These are phyloP conservation scores for Sebastes fasciatus DNA, from an alignment of 2,113 vertebrate genomes.

Conservation along the genomic window DNA sequence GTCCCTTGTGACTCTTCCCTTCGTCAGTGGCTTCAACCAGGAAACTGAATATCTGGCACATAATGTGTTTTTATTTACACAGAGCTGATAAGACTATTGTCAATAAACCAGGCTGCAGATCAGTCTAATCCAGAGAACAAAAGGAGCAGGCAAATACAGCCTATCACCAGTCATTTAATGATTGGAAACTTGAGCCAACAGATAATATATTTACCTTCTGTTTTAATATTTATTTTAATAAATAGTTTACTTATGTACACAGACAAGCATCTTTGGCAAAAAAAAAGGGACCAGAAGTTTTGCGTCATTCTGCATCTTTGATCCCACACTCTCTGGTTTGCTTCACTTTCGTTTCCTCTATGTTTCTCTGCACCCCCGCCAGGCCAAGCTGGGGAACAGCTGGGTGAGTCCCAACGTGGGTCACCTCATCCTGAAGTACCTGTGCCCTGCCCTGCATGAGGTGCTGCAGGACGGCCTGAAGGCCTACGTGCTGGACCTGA, in stretches of 20 bases:
- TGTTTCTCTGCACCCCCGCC: conserved; percentile 9
- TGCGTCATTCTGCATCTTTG: neutral
- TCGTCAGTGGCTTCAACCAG: neutral
- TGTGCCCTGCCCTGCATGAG: conserved; percentile 93
- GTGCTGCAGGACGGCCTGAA: conserved; percentile 94
- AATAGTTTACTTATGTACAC: neutral
- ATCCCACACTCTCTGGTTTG: neutral
- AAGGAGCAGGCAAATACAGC: neutral
- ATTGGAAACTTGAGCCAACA: neutral
- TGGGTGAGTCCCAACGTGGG: conserved; percentile 97
- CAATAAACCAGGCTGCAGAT: neutral
- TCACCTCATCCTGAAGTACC: conserved; percentile 96
- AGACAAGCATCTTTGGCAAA: neutral
- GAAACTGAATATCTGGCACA: neutral
- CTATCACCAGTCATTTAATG: neutral
- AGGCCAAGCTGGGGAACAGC: conserved; percentile 98
- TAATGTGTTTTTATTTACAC: neutral
- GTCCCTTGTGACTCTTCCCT: neutral
- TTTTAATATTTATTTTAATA: neutral
- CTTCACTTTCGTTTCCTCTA: neutral
- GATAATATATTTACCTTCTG: neutral
- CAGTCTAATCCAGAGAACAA: neutral
- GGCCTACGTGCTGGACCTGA: conserved; percentile 93
- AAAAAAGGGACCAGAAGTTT: neutral
- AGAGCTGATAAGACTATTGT: neutral